Conservation (phyloP, 1,140 invertebrate genomes). For the Ceratoteleas bidentatus region DNA sequence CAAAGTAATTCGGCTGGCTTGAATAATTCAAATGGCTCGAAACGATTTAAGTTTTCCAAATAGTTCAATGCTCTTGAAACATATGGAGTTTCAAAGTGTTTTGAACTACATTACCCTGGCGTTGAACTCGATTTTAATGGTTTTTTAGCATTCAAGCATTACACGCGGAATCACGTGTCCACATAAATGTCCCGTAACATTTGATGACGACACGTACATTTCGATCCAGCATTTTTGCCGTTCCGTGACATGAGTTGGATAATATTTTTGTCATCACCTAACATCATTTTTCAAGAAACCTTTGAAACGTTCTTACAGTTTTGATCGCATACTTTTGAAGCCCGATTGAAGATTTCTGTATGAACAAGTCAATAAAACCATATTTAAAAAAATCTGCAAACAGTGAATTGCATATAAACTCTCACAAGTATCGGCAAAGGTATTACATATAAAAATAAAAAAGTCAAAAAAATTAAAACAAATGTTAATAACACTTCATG, state of each 20-base stretch:
- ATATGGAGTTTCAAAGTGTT: constrained; percentile 54
- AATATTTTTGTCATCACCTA: constrained; percentile 9
- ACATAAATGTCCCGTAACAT: constrained; percentile 20
- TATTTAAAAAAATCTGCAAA: too few relatives aligned
- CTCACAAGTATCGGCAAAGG: too few relatives aligned
- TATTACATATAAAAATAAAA: too few relatives aligned
- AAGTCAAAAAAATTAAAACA: not conserved
- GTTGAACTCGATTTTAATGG: constrained; percentile 39
- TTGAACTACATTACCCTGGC: constrained; percentile 32
- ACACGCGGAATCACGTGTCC: constrained; percentile 22
- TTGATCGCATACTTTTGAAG: not conserved
- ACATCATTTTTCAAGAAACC: not conserved
- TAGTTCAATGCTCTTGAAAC: constrained; percentile 54
- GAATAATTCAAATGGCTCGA: constrained; percentile 54
- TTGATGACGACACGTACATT: constrained; percentile 2
- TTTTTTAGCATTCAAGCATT: constrained; percentile 39
- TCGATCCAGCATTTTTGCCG: constrained; percentile 5
- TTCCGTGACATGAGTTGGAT: not conserved
- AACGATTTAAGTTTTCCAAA: constrained; percentile 57
- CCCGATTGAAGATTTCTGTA: too few relatives aligned
- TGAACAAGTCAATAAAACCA: too few relatives aligned
- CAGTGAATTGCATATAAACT: too few relatives aligned
- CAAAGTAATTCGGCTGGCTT: constrained; percentile 55
- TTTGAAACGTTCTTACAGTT: not conserved
- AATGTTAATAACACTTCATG: not conserved